Evolutionary conservation across 2,888 invertebrate species (phyloP).

Genomic region (Choreutis nemorana): DNA sequence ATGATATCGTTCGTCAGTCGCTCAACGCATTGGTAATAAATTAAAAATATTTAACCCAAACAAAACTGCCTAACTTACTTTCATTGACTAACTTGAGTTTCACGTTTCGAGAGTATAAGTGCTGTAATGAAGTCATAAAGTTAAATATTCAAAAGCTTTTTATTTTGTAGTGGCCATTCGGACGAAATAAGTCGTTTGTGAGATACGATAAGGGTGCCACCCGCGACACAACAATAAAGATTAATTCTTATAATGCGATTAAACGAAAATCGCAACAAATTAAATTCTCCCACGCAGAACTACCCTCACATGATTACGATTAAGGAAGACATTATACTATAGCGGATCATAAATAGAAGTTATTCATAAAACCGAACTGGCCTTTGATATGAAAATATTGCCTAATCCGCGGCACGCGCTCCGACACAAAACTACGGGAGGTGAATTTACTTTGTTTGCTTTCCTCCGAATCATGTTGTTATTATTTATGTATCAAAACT

Average conservation of each 20-base stretch:
- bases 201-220: no score
- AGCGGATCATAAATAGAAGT: slow-evolving; percentile 42
- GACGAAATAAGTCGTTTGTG: no score
- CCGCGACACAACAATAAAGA: no score
- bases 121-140: no score
- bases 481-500: slow-evolving; percentile 54
- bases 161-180: no score
- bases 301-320: slow-evolving; percentile 25
- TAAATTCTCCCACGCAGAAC: slow-evolving; percentile 58
- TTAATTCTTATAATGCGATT: slow-evolving; percentile 41
- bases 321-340: slow-evolving; percentile 53
- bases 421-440: slow-evolving; percentile 37
- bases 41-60: no score
- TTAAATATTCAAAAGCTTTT: no score
- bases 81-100: no score
- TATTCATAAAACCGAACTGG: slow-evolving; percentile 56
- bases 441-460: slow-evolving; percentile 44
- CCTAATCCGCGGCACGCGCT: slow-evolving; percentile 59
- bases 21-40: no score
- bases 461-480: slow-evolving; percentile 38
- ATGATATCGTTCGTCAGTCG: slow-evolving; percentile 1
- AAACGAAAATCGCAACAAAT: slow-evolving; percentile 53
- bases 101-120: no score
- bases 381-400: slow-evolving; percentile 62
- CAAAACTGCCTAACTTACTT: no score